phyloP scores from a whole-genome alignment of 2,113 vertebrate genomes.

The Tauraco erythrolophus region DNA sequence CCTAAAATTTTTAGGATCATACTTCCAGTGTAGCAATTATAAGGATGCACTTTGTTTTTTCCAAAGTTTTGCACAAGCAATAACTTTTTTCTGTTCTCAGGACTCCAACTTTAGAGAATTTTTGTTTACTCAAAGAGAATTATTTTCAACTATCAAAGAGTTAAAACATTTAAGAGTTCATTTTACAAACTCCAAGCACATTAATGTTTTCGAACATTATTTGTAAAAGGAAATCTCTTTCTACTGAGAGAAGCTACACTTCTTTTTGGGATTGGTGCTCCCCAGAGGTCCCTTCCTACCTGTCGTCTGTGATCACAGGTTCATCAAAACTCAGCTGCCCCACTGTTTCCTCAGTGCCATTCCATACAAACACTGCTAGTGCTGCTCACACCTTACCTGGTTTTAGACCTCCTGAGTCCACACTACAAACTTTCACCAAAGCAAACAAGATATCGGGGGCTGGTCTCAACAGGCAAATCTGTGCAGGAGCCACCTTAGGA shows the following conservation, averaged over 20 bases:
- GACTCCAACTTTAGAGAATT: neutral
- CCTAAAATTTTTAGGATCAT: neutral
- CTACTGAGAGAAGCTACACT: neutral
- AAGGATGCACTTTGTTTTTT: neutral
- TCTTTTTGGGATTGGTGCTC: neutral
- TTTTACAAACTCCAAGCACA: neutral
- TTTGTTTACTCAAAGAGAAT: neutral
- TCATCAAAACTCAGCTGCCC: neutral
- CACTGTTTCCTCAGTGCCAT: neutral
- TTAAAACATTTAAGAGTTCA: neutral
- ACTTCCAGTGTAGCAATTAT: rapidly evolving
- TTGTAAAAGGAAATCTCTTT: neutral
- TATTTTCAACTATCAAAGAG: neutral
- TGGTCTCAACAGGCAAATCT: neutral
- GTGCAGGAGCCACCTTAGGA: neutral
- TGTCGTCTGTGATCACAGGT: neutral
- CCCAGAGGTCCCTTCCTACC: neutral
- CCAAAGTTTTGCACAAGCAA: neutral
- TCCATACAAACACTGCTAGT: neutral
- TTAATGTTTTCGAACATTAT: neutral
- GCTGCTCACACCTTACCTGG: neutral
- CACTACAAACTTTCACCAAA: neutral
- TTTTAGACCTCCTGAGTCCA: neutral
- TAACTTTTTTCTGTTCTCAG: neutral
- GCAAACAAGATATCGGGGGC: neutral